phyloP scores from a whole-genome alignment of 1,140 invertebrate species.

The Euschistus heros region DNA sequence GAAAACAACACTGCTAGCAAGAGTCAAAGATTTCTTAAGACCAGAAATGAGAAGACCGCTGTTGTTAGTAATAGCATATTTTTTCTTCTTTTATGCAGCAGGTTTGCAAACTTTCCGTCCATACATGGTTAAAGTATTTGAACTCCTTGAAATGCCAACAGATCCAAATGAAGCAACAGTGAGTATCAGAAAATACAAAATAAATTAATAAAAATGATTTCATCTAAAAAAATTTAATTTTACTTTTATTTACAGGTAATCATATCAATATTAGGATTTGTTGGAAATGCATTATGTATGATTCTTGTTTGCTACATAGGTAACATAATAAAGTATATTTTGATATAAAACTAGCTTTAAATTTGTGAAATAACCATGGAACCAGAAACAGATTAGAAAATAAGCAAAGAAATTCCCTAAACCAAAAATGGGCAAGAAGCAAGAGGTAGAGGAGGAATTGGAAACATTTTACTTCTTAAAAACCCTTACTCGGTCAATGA shows the following conservation, averaged over 20 bases:
- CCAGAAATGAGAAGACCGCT: constrained; percentile 42
- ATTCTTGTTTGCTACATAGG: constrained; percentile 23
- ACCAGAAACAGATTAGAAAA: too few species aligned
- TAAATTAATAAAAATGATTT: constrained; percentile 10
- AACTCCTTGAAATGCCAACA: constrained; percentile 37
- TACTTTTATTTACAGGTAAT: constrained; percentile 24
- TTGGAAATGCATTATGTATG: constrained; percentile 25
- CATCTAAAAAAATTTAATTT: not conserved
- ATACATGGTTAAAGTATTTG: constrained; percentile 45
- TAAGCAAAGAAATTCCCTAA: too few species aligned
- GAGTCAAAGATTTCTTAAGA: constrained; percentile 35
- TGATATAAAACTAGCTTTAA: too few species aligned
- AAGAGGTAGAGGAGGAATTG: too few species aligned
- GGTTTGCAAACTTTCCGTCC: constrained; percentile 45
- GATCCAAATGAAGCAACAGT: constrained; percentile 39
- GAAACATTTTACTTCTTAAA: too few species aligned
- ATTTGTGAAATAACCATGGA: too few species aligned
- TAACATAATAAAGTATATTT: too few species aligned
- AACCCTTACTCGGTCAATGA: too few species aligned
- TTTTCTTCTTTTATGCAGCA: constrained; percentile 40
- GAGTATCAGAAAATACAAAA: constrained; percentile 24
- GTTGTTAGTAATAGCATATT: constrained; percentile 38
- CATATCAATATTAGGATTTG: constrained; percentile 24
- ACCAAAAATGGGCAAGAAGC: too few species aligned
- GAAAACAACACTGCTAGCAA: constrained; percentile 21